phyloP scores from a whole-genome alignment of 2,888 invertebrate genomes.

The Drosophila koepferae region DNA sequence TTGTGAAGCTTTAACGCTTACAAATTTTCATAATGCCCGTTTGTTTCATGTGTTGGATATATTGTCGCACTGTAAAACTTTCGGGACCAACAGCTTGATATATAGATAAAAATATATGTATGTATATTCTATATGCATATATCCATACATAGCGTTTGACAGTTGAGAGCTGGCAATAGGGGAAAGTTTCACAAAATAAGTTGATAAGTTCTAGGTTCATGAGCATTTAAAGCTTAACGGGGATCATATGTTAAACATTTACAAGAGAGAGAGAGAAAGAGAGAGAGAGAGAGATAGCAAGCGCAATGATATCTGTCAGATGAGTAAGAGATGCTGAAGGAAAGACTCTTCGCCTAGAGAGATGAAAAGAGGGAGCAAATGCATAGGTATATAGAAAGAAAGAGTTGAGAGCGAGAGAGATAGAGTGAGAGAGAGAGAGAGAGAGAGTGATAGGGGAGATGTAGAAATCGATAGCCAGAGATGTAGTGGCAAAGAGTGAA shows the following conservation, averaged over 20 bases:
- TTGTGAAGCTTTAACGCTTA: constrained; percentile 49
- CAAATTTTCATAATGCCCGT: constrained; percentile 37
- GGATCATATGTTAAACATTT: background rate
- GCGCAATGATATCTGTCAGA: too few relatives aligned
- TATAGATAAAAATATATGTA: background rate
- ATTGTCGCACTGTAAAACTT: constrained; percentile 11
- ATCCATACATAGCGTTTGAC: background rate
- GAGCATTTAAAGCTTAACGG: background rate
- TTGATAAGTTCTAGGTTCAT: background rate
- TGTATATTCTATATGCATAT: background rate
- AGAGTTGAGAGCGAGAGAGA: background rate
- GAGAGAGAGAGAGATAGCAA: background rate
- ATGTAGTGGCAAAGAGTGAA: background rate
- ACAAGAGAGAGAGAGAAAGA: background rate
- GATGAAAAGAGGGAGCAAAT: background rate
- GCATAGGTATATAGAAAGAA: background rate
- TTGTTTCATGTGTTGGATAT: constrained; percentile 7
- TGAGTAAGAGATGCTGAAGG: too few relatives aligned
- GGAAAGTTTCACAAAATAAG: constrained; percentile 10
- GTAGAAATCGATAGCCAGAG: background rate
- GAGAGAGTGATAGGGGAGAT: background rate
- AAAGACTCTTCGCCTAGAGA: background rate
- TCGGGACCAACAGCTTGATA: constrained; percentile 12
- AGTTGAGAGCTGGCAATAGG: constrained; percentile 2
- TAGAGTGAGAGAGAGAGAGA: background rate